Percentiles rank a stretch among this genome's conserved stretches.
Evolutionary conservation across 2,113 vertebrate species (phyloP).

Genomic region (Cyanoderma ruficeps): DNA sequence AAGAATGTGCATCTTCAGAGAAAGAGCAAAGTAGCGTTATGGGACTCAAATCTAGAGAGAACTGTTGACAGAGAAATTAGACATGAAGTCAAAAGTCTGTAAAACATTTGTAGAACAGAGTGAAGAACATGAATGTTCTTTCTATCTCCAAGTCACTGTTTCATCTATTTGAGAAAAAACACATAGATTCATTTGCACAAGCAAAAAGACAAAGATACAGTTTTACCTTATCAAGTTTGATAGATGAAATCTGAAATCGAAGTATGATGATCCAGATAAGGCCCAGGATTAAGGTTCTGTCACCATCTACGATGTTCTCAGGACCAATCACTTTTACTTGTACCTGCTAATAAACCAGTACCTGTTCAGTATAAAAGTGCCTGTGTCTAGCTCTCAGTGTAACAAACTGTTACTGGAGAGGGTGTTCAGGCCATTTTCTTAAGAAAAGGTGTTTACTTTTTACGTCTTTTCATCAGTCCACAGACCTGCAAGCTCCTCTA

Average conservation of each 20-base stretch:
- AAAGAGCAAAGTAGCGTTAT: not conserved
- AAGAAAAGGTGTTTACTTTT: not conserved
- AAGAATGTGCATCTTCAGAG: not conserved
- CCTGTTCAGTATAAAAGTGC: not conserved
- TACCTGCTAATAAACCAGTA: constrained; percentile 73
- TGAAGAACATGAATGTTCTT: not conserved
- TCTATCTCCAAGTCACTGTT: not conserved
- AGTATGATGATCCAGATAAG: constrained; percentile 95
- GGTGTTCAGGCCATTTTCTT: not conserved
- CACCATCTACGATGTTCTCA: constrained; percentile 93
- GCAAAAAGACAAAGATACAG: not conserved
- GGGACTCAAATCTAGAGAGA: not conserved
- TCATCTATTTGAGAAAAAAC: not conserved
- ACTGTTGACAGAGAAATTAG: not conserved
- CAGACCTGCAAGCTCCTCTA: not conserved
- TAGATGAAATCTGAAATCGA: constrained; percentile 88
- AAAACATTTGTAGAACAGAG: not conserved
- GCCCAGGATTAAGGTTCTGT: constrained; percentile 87
- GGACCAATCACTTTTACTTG: constrained; percentile 88
- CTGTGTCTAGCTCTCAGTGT: not conserved
- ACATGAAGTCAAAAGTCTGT: not conserved
- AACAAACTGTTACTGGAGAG: not conserved
- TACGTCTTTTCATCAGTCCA: not conserved
- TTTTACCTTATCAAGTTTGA: constrained; percentile 85
- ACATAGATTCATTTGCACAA: not conserved